Evolutionary conservation across 2,888 invertebrate species (phyloP).

Genomic region (Aleiodes testaceus): DNA sequence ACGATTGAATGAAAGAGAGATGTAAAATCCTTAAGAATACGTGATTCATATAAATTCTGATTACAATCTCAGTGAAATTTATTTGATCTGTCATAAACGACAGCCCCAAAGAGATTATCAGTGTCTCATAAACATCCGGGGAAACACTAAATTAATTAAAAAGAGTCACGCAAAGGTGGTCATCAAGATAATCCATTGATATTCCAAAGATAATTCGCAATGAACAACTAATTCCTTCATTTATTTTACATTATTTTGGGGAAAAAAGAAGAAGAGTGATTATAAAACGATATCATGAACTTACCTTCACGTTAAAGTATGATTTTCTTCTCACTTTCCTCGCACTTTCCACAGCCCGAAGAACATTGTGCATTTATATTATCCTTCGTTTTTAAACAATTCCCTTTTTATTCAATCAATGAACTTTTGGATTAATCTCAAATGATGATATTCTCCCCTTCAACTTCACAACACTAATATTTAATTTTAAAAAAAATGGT

Average conservation of each 20-base stretch:
- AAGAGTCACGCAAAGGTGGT: conserved; percentile 12
- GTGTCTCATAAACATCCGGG: conserved; percentile 4
- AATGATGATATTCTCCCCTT: too few species aligned
- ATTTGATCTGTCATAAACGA: conserved; percentile 35
- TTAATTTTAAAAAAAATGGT: neutral
- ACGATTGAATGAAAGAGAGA: conserved; percentile 19
- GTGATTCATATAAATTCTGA: conserved; percentile 21
- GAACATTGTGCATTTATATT: conserved; percentile 53
- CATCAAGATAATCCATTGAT: neutral
- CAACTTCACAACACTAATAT: conserved; percentile 5
- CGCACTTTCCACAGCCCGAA: conserved; percentile 58
- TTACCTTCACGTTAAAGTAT: conserved; percentile 17
- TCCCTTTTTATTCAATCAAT: neutral
- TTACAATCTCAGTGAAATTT: conserved; percentile 20
- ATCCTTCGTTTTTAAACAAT: conserved; percentile 7
- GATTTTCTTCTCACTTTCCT: conserved; percentile 55
- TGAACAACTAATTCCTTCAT: too few species aligned
- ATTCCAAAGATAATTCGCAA: neutral
- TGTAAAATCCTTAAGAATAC: neutral
- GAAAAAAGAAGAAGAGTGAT: neutral
- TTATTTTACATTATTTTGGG: neutral
- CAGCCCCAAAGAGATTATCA: conserved; percentile 31
- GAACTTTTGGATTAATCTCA: neutral
- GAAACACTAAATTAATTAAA: conserved; percentile 5
- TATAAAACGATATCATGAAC: conserved; percentile 1